Percentiles rank a stretch among this genome's conserved stretches.
phyloP scores from a whole-genome alignment of 2,113 vertebrate species.

The Peromyscus maniculatus region DNA sequence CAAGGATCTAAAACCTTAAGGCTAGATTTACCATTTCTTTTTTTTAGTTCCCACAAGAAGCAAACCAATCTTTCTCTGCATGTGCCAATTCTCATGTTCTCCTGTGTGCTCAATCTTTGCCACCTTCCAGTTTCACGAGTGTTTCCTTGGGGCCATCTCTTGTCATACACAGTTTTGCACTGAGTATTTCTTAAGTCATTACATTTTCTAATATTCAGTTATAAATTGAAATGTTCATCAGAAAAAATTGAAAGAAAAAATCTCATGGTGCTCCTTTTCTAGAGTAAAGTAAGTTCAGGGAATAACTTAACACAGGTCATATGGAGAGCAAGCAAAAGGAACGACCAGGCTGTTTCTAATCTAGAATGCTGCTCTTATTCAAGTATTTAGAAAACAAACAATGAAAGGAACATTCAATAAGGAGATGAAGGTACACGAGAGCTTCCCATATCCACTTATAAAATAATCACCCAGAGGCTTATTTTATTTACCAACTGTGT shows the following conservation, averaged over 20 bases:
- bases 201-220: not conserved
- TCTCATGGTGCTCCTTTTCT: not conserved
- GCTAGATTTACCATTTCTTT: not conserved
- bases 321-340: not conserved
- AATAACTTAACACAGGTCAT: not conserved
- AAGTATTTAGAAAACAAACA: not conserved
- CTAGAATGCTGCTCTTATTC: not conserved
- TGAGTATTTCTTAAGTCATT: not conserved
- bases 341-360: not conserved
- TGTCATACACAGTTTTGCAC: not conserved
- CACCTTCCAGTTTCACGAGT: not conserved
- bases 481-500: too few relatives aligned
- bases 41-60: not conserved
- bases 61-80: not conserved
- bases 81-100: not conserved
- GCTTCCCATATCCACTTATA: too few relatives aligned
- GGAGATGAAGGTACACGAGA: not conserved
- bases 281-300: not conserved
- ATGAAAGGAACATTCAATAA: not conserved
- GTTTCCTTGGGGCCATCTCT: not conserved
- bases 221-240: not conserved
- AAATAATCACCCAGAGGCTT: too few relatives aligned
- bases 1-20: not conserved
- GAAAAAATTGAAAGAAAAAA: not conserved
- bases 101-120: not conserved